Percentiles rank a stretch among this genome's conserved stretches.
Evolutionary conservation across 2,113 vertebrate species (phyloP).

Genomic region (Psammodynastes pulverulentus): DNA sequence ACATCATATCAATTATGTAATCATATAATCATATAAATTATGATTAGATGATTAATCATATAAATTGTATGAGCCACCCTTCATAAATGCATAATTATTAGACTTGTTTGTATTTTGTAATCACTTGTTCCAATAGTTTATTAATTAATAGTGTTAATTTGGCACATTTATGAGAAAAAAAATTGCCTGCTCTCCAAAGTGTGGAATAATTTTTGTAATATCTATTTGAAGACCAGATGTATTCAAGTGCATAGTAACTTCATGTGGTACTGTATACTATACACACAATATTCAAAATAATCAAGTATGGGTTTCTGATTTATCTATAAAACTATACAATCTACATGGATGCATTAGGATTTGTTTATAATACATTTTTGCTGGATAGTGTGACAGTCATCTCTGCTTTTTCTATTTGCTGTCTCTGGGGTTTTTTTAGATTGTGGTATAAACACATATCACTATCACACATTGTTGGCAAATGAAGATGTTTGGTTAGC

Average conservation of each 20-base stretch:
- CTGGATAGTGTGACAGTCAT: neutral
- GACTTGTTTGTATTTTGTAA: slow-evolving; percentile 42
- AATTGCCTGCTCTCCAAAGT: slow-evolving; percentile 34
- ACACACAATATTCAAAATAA: slow-evolving; percentile 11
- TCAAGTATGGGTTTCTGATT: slow-evolving; percentile 7
- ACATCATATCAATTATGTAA: neutral
- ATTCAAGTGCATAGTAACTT: slow-evolving; percentile 29
- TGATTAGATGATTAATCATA: slow-evolving; percentile 23
- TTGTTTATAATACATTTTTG: slow-evolving; percentile 20
- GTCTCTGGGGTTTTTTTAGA: neutral
- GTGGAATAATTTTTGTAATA: slow-evolving; percentile 29
- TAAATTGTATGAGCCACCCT: slow-evolving; percentile 19
- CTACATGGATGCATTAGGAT: neutral
- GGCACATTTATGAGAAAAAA: neutral
- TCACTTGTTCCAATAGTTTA: slow-evolving; percentile 36
- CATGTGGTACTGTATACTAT: neutral
- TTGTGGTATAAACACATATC: neutral
- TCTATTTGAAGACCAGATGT: slow-evolving; percentile 25
- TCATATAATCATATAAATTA: neutral
- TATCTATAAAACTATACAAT: slow-evolving; percentile 1
- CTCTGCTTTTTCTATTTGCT: slow-evolving; percentile 25
- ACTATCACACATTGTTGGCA: neutral
- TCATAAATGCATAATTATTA: slow-evolving; percentile 19
- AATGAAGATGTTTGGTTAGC: neutral
- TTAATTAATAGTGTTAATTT: slow-evolving; percentile 9